phyloP scores from a whole-genome alignment of 2,797 vertebrate genomes.

The Bradypus variegatus region DNA sequence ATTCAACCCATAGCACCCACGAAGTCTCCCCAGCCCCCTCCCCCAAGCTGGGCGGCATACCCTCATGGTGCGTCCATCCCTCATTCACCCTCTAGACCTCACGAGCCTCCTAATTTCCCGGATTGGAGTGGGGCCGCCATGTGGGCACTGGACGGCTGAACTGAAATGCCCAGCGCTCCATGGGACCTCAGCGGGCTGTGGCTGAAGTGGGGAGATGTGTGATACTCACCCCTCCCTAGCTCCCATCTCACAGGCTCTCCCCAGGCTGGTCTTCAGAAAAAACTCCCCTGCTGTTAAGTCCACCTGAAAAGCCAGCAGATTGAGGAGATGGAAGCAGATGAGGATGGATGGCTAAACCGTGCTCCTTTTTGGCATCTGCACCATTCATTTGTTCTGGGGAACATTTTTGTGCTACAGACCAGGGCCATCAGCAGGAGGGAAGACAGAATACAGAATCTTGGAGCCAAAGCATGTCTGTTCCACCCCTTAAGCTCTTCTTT shows the following conservation, averaged over 20 bases:
- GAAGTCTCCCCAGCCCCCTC: too few species aligned
- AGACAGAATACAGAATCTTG: not conserved
- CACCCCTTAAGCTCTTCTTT: conserved; percentile 44
- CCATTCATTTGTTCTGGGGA: conserved; percentile 9
- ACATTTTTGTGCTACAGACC: conserved; percentile 26
- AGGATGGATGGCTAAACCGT: conserved; percentile 19
- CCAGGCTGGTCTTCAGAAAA: not conserved
- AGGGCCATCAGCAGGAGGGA: conserved; percentile 13
- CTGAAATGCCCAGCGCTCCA: not conserved
- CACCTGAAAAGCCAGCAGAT: conserved; percentile 28
- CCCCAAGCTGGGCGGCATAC: too few species aligned
- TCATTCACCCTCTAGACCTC: too few species aligned
- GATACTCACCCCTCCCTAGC: not conserved
- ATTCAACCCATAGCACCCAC: too few species aligned
- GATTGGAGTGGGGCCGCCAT: not conserved
- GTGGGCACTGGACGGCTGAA: not conserved
- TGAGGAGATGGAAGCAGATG: conserved; percentile 27
- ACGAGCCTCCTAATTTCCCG: too few species aligned
- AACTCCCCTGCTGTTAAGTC: not conserved
- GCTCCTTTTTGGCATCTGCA: not conserved
- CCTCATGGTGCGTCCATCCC: too few species aligned
- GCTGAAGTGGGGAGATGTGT: not conserved
- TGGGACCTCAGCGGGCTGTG: not conserved
- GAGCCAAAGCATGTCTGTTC: conserved; percentile 24
- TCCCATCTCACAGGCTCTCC: not conserved